These are phyloP conservation scores for Heteromurus nitidus DNA, from an alignment of 2,888 invertebrate genomes.

Conservation along the genomic window DNA sequence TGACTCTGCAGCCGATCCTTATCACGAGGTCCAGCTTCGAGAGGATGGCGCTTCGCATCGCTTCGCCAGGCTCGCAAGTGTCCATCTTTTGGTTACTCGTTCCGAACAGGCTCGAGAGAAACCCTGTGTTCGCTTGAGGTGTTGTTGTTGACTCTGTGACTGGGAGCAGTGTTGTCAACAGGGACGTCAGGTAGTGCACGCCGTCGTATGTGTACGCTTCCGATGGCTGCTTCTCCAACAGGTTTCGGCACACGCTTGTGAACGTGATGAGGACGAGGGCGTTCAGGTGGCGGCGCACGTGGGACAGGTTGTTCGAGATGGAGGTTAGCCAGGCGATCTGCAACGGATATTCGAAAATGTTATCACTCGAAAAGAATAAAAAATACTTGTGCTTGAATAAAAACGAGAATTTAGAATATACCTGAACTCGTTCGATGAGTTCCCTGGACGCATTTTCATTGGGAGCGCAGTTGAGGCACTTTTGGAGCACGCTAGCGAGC, in stretches of 20 bases:
- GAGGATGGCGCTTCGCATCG: slow-evolving; percentile 17
- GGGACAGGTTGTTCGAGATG: not conserved
- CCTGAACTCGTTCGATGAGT: slow-evolving; percentile 5
- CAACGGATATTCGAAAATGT: no score
- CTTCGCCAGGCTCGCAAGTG: slow-evolving; percentile 10
- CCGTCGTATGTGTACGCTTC: slow-evolving; percentile 29
- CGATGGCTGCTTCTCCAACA: not conserved
- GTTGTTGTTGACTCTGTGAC: not conserved
- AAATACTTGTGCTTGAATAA: no score
- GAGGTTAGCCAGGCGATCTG: slow-evolving; percentile 5
- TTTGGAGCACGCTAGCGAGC: slow-evolving; percentile 8
- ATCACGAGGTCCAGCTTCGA: slow-evolving; percentile 11
- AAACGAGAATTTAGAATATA: no score
- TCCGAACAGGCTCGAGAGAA: slow-evolving; percentile 28
- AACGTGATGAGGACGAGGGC: slow-evolving; percentile 45
- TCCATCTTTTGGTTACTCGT: slow-evolving; percentile 27
- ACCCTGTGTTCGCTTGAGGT: slow-evolving; percentile 19
- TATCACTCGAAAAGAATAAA: no score
- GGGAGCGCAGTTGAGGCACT: not conserved
- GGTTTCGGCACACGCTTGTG: slow-evolving; percentile 42
- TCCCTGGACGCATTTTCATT: not conserved
- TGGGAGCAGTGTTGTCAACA: not conserved
- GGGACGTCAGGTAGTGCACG: slow-evolving; percentile 12
- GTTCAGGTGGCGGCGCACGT: slow-evolving; percentile 13
- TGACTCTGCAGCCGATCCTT: slow-evolving; percentile 10